Evolutionary conservation across 1,140 invertebrate genomes (phyloP), one percentile per base, ranked within the genome.

Genomic region (Adoxophyes honmai): DNA sequence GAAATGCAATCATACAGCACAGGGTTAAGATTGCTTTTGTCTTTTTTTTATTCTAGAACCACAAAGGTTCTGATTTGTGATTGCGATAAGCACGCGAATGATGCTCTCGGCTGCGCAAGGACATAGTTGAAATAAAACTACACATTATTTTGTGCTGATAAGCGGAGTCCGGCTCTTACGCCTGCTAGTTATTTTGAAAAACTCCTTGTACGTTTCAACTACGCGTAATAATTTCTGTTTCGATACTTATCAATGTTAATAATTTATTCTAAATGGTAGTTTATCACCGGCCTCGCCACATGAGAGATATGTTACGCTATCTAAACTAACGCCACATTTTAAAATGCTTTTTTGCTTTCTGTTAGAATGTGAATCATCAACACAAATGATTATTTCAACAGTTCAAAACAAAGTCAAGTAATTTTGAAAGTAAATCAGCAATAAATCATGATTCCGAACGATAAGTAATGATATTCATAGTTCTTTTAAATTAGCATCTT

Each of bases 51-150:
- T 37, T 62, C 64, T 64, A 67, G 64, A 64, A 64, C 60, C 60
- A 71, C 59, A 55, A 60, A 66, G 64, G 70, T 72, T 65, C 64
- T 72, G 73, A 78, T 78, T 78, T 75, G 72, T 76, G 52, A 62
- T 63, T 38, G 62, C 63, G 75, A 78, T 76, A 76, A 68, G 61
- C 62, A 61, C 61, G 63, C 68, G 67, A 73, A 75, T 78, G 75
- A 78, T 75, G 65, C 66, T 72, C 71, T 64, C 69, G 61, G 60
- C 55, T 61, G 66, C 64, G 66, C 66, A 74, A 76, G 69, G 70
- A 74, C 69, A 75, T 59, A 65, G 61, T 60, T 68, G 66, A 74
- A 78, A 78, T 74, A 64, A 73, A 69, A 75, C 67, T 68, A 66
- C 67, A 67, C 66, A 67, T 65, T 66, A 67, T 52, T n/a, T 61